Evolutionary conservation across 2,797 vertebrate genomes (phyloP).

Genomic region (Sebastiscus tertius): DNA sequence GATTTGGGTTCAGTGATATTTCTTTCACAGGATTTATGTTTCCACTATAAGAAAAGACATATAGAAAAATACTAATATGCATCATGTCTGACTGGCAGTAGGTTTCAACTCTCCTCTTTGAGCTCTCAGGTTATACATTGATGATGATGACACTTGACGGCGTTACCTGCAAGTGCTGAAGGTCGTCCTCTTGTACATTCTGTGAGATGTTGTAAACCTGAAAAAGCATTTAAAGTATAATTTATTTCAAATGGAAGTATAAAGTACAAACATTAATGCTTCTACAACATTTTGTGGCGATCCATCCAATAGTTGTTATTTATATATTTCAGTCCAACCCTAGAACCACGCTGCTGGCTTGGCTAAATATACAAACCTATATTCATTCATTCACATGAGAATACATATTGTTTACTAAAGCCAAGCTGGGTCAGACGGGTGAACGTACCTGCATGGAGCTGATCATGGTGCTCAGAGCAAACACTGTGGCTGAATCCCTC

Average conservation of each 20-base stretch:
- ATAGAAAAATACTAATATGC: neutral
- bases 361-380: neutral
- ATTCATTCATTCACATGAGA: neutral
- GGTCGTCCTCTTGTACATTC: conserved; percentile 98
- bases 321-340: neutral
- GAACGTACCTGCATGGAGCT: conserved; percentile 96
- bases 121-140: neutral
- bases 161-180: conserved; percentile 96
- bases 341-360: neutral
- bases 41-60: neutral
- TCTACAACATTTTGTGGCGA: neutral
- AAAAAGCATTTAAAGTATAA: conserved; percentile 1
- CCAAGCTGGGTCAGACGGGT: neutral
- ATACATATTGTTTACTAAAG: neutral
- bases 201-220: conserved; percentile 99
- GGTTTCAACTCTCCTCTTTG: neutral
- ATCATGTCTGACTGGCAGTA: neutral
- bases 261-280: neutral
- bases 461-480: conserved; percentile 99
- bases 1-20: no score
- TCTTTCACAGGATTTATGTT: neutral
- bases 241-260: neutral
- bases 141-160: no score
- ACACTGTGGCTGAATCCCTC: conserved; percentile 96
- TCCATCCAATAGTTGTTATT: neutral